Evolutionary conservation across 2,113 vertebrate species (phyloP), one percentile per base, ranked within the genome.

Genomic region (Donacobius atricapilla): DNA sequence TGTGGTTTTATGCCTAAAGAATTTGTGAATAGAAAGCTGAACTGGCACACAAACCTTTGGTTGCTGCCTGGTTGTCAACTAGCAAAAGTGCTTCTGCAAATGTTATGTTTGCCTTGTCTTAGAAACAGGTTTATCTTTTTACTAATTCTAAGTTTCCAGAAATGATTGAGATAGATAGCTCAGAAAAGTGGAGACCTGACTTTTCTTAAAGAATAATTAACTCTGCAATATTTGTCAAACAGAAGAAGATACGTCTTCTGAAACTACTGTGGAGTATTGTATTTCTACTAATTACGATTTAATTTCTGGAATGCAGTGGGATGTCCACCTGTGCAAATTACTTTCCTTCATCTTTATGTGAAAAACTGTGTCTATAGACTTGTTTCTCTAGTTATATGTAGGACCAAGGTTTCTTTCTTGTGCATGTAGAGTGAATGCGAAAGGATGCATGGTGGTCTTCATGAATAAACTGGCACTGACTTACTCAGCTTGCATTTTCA

Each of bases 361-460:
- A 94, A 72, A 92, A 76, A 16, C 25, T 97, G 35, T 93, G 42
- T 94, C 95, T 95, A 53, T 89, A 56, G 61, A 35, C 81, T 56
- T 94, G 16, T 97, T 83, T 80, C n/a, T 88, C 80, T 82, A 15
- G 7, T 96, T 94, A 54, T 42, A 28, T 58, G 4, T 92, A 88
- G 76, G 79, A 96, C 70, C 72, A 89, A 85, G 64, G 42, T 92
- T 86, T 96, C 45, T 95, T 89, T 92, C 89, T 90, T 92, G 80
- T 98, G 97, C 97, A 97, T 98, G 97, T 93, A 92, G 90, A 97
- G 87, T 94, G 94, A 97, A 61, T 96, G 89, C 8, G 91, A 96
- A 88, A 96, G 96, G 77, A 93, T 98, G 98, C 98, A 98, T 98
- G 98, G 79, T 92, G 91, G 68, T 96, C 94, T 97, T 97, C 64